Evolutionary conservation across 2,888 invertebrate species (phyloP).

Genomic region (Oconnorella tubifera): DNA sequence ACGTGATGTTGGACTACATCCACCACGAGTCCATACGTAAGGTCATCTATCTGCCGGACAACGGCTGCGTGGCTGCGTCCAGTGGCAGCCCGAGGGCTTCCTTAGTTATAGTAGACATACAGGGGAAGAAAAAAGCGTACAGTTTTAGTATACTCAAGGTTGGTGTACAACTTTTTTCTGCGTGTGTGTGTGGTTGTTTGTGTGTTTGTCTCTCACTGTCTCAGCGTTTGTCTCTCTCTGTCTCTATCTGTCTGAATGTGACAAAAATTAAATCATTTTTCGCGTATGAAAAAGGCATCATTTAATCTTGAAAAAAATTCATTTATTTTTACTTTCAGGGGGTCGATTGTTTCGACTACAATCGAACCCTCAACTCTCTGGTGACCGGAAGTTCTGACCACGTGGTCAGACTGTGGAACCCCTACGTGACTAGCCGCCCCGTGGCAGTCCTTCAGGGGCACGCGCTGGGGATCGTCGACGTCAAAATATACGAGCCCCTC

Average conservation of each 20-base stretch:
- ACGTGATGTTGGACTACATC: slow-evolving; percentile 36
- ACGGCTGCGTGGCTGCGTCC: slow-evolving; percentile 49
- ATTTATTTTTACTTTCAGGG: slow-evolving; percentile 31
- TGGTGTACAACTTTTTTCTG: too few species aligned
- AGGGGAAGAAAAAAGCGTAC: slow-evolving; percentile 49
- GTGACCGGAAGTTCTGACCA: slow-evolving; percentile 54
- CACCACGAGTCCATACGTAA: slow-evolving; percentile 42
- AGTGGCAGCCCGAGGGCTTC: slow-evolving; percentile 46
- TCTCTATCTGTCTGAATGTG: slow-evolving; percentile 2
- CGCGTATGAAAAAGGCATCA: too few species aligned
- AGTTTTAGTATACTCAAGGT: slow-evolving; percentile 54
- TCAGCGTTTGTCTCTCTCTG: neutral
- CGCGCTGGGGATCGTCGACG: slow-evolving; percentile 50
- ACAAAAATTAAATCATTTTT: neutral
- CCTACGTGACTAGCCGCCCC: slow-evolving; percentile 53
- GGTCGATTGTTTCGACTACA: slow-evolving; percentile 53
- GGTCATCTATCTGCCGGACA: slow-evolving; percentile 51
- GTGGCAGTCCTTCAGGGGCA: slow-evolving; percentile 52
- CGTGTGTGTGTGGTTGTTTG: neutral
- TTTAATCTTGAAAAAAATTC: too few species aligned
- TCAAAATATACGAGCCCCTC: slow-evolving; percentile 49
- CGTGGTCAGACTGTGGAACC: slow-evolving; percentile 53
- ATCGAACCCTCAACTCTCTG: slow-evolving; percentile 48
- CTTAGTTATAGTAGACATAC: slow-evolving; percentile 49
- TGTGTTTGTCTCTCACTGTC: neutral